Base-by-base conservation (phyloP, 2,113 vertebrate species). In the Arenaria interpres region DNA sequence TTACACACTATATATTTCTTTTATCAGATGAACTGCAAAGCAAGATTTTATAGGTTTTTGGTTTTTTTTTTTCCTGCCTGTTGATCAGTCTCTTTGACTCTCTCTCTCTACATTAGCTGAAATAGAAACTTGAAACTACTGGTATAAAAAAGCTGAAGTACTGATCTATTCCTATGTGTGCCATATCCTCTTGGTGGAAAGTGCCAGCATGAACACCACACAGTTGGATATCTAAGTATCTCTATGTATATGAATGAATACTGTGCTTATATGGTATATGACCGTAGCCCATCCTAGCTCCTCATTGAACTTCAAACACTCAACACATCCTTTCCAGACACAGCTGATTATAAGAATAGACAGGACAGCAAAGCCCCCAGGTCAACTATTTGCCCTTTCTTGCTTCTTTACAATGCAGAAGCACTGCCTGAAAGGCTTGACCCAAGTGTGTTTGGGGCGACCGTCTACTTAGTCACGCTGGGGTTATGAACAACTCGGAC, bases 41-140 rank as follows among this genome's bases (percentile, higher is more conserved):
- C 74, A 95, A 93, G 68, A 62, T 89, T 92, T 96, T 91, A 89
- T 23, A 91, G 73, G 16, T 16, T n/a, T 9, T 20, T 41, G 30
- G 20, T 75, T 83, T 89, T 68, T 16, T 82, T 75, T 83, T 91
- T 67, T 16, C 67, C 50, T 62, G n/a, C n/a, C 80, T 92, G 74
- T 91, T 92, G 69, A 81, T 88, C 87, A 79, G 89, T 79, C 53
- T 88, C 66, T 89, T 84, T 82, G 75, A 89, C 41, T 67, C 67
- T 72, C 63, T 78, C 68, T 83, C 53, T 74, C 86, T 68, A 56
- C 53, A 3, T 73, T 60, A 89, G 71, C 81, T 85, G 62, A 95
- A 95, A 93, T 53, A 94, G 87, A 92, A 94, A 81, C 48, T 79
- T 88, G 24, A 91, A 96, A 88, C 28, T 75, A 64, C 41, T 28